These are phyloP conservation scores for Casuarius casuarius DNA, from an alignment of 2,113 vertebrate genomes.

Conservation along the genomic window DNA sequence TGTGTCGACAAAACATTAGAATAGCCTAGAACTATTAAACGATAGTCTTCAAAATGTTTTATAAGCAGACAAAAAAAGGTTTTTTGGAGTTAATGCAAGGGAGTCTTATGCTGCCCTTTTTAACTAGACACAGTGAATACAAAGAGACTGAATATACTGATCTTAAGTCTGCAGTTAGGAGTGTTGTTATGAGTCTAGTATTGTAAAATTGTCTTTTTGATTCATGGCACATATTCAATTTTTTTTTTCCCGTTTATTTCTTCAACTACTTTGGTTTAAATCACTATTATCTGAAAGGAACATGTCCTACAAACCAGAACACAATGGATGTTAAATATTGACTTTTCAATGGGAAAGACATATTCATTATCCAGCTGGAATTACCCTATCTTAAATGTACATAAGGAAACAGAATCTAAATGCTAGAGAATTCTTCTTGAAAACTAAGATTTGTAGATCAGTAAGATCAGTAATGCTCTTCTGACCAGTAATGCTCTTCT, in stretches of 20 bases:
- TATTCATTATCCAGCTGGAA: conserved; percentile 40
- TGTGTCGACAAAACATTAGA: background rate
- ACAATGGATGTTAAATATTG: conserved; percentile 43
- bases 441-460: conserved; percentile 12
- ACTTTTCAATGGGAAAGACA: conserved; percentile 50
- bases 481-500: conserved; percentile 1
- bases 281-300: conserved; percentile 44
- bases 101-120: background rate
- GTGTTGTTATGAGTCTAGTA: background rate
- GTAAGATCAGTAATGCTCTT: background rate
- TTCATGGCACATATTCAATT: background rate
- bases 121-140: background rate
- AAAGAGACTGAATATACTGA: background rate
- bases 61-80: background rate
- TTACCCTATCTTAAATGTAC: conserved; percentile 18
- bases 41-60: background rate
- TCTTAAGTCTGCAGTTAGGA: background rate
- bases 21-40: background rate
- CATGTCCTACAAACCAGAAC: conserved; percentile 45
- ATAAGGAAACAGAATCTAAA: background rate
- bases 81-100: background rate
- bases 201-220: background rate
- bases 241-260: background rate
- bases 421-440: background rate
- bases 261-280: conserved; percentile 54